Evolutionary conservation across 2,113 vertebrate genomes (phyloP).

Genomic region (Oryzias javanicus): DNA sequence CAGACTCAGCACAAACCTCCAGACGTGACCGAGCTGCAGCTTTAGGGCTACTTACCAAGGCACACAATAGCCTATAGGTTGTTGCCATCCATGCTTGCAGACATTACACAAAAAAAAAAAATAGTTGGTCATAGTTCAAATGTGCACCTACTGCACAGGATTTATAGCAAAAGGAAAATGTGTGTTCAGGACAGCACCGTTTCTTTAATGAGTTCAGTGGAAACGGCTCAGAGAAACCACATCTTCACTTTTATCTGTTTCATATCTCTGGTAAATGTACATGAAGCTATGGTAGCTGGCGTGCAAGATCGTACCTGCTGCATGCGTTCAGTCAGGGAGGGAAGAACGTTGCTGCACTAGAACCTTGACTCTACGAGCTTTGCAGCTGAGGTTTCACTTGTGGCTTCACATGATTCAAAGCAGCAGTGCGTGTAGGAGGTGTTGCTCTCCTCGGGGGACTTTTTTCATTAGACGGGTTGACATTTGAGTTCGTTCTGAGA

Average conservation of each 20-base stretch:
- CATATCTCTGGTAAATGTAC: conserved; percentile 33
- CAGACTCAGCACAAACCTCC: conserved; percentile 65
- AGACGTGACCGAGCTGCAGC: conserved; percentile 70
- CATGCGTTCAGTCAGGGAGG: conserved; percentile 31
- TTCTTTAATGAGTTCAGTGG: conserved; percentile 50
- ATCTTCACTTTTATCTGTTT: conserved; percentile 42
- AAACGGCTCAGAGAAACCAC: conserved; percentile 58
- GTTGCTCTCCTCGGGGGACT: conserved; percentile 47
- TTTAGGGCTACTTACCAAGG: conserved; percentile 42
- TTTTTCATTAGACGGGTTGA: conserved; percentile 48
- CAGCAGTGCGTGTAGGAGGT: conserved; percentile 52
- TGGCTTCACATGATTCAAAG: conserved; percentile 64
- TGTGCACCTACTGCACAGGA: conserved; percentile 14
- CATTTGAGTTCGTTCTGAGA: conserved; percentile 53
- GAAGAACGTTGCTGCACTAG: conserved; percentile 19
- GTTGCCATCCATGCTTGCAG: conserved; percentile 31
- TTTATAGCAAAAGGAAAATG: conserved; percentile 13
- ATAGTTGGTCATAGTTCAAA: conserved; percentile 31
- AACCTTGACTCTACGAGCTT: conserved; percentile 26
- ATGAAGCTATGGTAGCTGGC: conserved; percentile 30
- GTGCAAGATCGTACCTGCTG: conserved; percentile 31
- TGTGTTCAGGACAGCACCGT: conserved; percentile 46
- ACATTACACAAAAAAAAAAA: conserved; percentile 63
- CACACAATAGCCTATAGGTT: conserved; percentile 20
- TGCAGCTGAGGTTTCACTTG: conserved; percentile 67